Base-by-base conservation (phyloP, 2,888 invertebrate genomes). In the Cosmopolites sordidus region DNA sequence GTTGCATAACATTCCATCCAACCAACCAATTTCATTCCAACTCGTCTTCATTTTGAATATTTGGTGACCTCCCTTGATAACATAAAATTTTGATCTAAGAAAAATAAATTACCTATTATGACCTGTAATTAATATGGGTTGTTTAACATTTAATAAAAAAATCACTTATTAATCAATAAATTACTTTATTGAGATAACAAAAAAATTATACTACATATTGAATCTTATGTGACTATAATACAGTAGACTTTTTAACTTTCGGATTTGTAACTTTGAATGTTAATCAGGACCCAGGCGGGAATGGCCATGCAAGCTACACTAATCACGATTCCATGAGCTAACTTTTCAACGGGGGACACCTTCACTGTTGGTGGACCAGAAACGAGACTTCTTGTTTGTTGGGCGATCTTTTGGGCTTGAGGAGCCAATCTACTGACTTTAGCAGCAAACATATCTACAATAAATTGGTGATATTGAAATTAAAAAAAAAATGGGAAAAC, bases 241-340 rank as follows among this genome's bases (percentile, higher is more conserved):
- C 15, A 30, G 11, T 17, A 15, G 22, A 33, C 33, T 9, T 11
- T 16, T 47, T 39, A 47, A 4, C 30, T 37, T 22, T 33, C 22
- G 5, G 16, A 9, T 43, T 16, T 70, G 64, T 74, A 75, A 37
- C 69, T 56, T 43, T 69, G 68, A 43, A 75, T 64, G 61, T 75
- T 66, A 30, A 63, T 59, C 6, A 73, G 61, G 2, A 75, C 70
- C 68, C 70, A 75, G 0, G 58, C 58, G 14, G 75, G 75, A 22
- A 70, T 51, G 18, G 65, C 61, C 16, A 66, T 27, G 11, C 67
- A 58, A n/a, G 65, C 62, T 22, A 54, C 53, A 15, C 60, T 38
- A 50, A 74, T 68, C 5, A 64, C 48, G 16, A 64, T 2, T 1
- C 69, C 73, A 58, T 72, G 73, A 16, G 58, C 58, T 1, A 63